Percentiles rank a stretch among this genome's conserved stretches.
Evolutionary conservation across 2,888 invertebrate species (phyloP).

Genomic region (Orthosia incerta): DNA sequence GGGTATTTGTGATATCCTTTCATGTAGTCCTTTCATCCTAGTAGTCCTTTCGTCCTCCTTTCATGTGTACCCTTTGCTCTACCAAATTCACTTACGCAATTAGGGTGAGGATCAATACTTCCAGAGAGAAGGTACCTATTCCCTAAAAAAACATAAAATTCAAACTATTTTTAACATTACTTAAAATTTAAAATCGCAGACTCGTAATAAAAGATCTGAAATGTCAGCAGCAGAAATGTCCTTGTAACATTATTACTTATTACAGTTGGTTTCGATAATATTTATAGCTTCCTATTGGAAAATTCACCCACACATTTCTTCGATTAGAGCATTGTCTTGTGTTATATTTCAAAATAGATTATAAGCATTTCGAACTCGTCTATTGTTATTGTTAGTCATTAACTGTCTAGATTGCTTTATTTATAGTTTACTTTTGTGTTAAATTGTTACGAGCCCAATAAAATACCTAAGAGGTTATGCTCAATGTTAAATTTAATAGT

Average conservation of each 20-base stretch:
- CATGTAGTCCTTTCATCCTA: too few relatives aligned
- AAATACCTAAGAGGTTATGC: neutral
- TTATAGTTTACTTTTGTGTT: neutral
- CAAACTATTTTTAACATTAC: neutral
- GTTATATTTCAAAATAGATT: slow-evolving; percentile 12
- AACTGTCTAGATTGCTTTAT: neutral
- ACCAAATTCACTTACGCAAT: too few relatives aligned
- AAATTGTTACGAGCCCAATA: neutral
- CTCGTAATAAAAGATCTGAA: neutral
- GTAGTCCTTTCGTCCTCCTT: too few relatives aligned
- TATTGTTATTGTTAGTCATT: neutral
- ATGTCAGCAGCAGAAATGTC: neutral
- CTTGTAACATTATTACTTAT: neutral
- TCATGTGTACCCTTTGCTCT: too few relatives aligned
- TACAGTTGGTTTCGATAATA: slow-evolving; percentile 10
- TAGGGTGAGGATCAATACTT: neutral
- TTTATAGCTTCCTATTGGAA: slow-evolving; percentile 5
- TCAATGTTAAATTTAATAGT: neutral
- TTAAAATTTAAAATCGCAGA: neutral
- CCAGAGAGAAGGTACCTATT: neutral
- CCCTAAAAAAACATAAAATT: too few relatives aligned
- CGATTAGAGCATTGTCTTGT: neutral
- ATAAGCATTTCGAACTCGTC: slow-evolving; percentile 6
- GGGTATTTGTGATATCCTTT: too few relatives aligned
- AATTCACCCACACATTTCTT: slow-evolving; percentile 18